Conservation (phyloP, 2,797 vertebrate genomes). For the Poeciliopsis presidionis region DNA sequence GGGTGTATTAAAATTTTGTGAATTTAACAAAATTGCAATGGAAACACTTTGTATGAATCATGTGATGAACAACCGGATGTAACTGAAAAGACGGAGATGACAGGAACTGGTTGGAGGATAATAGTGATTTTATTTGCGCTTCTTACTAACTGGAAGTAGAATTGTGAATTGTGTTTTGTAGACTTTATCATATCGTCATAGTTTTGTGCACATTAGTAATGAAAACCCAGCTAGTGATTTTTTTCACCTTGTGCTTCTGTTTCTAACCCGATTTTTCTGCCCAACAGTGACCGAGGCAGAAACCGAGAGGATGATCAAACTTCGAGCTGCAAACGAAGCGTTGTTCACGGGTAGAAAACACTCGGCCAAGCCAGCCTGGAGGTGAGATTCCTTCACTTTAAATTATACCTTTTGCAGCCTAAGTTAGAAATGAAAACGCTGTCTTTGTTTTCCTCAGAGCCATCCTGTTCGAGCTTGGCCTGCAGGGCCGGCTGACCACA, state of each 20-base stretch:
- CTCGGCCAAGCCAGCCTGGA: slow-evolving; percentile 83
- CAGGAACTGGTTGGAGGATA: too few relatives aligned
- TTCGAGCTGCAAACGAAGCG: slow-evolving; percentile 75
- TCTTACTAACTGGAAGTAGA: too few relatives aligned
- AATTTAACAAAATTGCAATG: too few relatives aligned
- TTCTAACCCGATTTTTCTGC: background rate
- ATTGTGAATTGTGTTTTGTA: too few relatives aligned
- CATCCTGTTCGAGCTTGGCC: slow-evolving; percentile 79
- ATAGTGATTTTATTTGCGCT: too few relatives aligned
- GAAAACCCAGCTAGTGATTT: background rate
- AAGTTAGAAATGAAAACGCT: background rate
- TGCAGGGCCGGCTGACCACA: slow-evolving; percentile 81
- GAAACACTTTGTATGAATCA: too few relatives aligned
- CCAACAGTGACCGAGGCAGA: slow-evolving; percentile 75
- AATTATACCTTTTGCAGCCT: background rate
- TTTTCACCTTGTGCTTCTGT: too few relatives aligned
- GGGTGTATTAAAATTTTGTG: too few relatives aligned
- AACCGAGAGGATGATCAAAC: slow-evolving; percentile 80
- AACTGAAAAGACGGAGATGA: too few relatives aligned
- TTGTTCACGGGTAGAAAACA: slow-evolving; percentile 82
- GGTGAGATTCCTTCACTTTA: slow-evolving; percentile 55
- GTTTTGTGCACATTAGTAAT: too few relatives aligned
- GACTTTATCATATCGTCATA: too few relatives aligned
- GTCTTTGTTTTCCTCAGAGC: slow-evolving; percentile 56
- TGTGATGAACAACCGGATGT: too few relatives aligned